Conservation (phyloP, 2,797 vertebrate species). For the Euphonia xanthogaster region DNA sequence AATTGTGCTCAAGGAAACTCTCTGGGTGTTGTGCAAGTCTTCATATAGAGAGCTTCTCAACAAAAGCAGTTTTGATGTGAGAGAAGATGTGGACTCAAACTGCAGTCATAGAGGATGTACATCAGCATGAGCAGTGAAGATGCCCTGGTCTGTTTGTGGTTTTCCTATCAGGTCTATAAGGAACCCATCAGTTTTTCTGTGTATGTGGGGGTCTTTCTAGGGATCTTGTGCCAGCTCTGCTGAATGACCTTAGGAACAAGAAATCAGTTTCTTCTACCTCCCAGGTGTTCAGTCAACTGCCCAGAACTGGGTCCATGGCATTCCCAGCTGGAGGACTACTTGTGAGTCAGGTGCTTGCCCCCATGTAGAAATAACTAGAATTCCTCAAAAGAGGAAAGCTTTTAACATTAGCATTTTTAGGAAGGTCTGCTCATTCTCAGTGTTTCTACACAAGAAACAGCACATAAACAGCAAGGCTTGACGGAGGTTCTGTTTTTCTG, state of each 20-base stretch:
- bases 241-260: not conserved
- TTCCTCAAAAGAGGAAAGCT: slow-evolving; percentile 5
- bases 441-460: not conserved
- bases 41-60: not conserved
- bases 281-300: not conserved
- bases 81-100: not conserved
- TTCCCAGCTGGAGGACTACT: not conserved
- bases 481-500: not conserved
- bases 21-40: not conserved
- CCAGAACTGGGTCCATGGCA: not conserved
- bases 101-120: not conserved
- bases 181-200: not conserved
- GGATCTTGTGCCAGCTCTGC: not conserved
- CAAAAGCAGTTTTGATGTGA: not conserved
- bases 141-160: not conserved
- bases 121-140: not conserved
- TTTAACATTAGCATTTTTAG: not conserved
- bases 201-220: not conserved
- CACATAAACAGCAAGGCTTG: not conserved
- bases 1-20: not conserved
- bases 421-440: not conserved
- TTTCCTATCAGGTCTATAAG: not conserved
- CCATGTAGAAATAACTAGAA: not conserved
- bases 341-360: not conserved
- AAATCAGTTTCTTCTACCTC: not conserved